Evolutionary conservation across 2,113 vertebrate genomes (phyloP).

Genomic region (Callipepla squamata): DNA sequence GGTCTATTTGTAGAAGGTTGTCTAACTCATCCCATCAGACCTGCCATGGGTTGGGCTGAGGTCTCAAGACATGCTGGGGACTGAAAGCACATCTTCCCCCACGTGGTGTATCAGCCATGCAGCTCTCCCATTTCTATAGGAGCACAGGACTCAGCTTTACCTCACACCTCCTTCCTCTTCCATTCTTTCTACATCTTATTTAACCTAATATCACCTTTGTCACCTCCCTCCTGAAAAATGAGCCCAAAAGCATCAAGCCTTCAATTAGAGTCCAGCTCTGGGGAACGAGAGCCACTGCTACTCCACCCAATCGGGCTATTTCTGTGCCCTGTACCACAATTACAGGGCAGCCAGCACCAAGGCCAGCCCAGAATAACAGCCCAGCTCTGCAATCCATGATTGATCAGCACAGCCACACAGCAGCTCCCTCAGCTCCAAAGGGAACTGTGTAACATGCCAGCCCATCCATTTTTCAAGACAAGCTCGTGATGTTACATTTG

Average conservation of each 20-base stretch:
- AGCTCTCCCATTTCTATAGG: background rate
- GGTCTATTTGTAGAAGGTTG: background rate
- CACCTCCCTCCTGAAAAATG: background rate
- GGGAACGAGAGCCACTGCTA: background rate
- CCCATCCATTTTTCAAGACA: background rate
- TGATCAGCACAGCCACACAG: background rate
- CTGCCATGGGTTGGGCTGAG: background rate
- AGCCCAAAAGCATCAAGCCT: background rate
- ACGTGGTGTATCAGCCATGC: background rate
- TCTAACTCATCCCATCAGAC: background rate
- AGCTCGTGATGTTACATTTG: background rate
- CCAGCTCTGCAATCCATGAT: background rate
- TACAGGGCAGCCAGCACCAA: background rate
- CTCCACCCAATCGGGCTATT: background rate
- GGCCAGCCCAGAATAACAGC: background rate
- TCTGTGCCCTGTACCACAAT: background rate
- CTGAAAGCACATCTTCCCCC: background rate
- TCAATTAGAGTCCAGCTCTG: background rate
- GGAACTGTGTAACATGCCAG: background rate
- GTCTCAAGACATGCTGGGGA: background rate
- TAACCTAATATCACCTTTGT: accelerated
- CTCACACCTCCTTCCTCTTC: background rate
- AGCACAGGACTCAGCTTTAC: background rate
- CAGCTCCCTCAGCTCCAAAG: background rate
- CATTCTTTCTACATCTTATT: accelerated